Evolutionary conservation across 2,888 invertebrate genomes (phyloP).

Genomic region (Metallyticus violacea): DNA sequence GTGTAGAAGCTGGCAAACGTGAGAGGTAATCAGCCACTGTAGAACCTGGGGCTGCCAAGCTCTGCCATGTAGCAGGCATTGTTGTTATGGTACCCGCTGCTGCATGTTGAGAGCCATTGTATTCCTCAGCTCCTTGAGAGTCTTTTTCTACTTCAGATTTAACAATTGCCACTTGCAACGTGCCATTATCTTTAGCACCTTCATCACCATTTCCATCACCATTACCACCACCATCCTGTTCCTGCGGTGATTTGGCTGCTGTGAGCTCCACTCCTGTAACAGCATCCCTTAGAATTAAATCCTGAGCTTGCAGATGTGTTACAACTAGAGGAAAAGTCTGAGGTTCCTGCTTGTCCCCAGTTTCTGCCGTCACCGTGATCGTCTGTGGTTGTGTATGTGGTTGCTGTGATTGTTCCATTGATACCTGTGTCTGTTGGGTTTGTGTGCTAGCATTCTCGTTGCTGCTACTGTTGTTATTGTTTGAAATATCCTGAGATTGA

Average conservation of each 20-base stretch:
- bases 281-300: conserved; percentile 34
- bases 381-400: conserved; percentile 38
- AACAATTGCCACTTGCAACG: conserved; percentile 26
- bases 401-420: background rate
- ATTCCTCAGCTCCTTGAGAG: conserved; percentile 32
- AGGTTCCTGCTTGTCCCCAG: conserved; percentile 25
- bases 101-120: conserved; percentile 21
- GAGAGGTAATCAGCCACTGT: conserved; percentile 53
- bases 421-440: conserved; percentile 37
- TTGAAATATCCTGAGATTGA: conserved; percentile 28
- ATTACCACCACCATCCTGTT: conserved; percentile 32
- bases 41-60: conserved; percentile 49
- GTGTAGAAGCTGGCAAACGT: conserved; percentile 51
- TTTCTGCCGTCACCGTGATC: conserved; percentile 31
- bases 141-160: conserved; percentile 40
- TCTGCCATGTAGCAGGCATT: conserved; percentile 54
- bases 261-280: conserved; percentile 24
- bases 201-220: conserved; percentile 46
- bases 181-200: conserved; percentile 42
- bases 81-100: conserved; percentile 42
- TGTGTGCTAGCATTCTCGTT: conserved; percentile 47
- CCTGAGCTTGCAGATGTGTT: conserved; percentile 38
- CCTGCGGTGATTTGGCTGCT: conserved; percentile 12
- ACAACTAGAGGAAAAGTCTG: conserved; percentile 40
- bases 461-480: conserved; percentile 24